Percentiles rank a stretch among this genome's conserved stretches.
These are phyloP conservation scores for Aphidius gifuensis DNA, from an alignment of 1,140 invertebrate species.

Conservation along the genomic window DNA sequence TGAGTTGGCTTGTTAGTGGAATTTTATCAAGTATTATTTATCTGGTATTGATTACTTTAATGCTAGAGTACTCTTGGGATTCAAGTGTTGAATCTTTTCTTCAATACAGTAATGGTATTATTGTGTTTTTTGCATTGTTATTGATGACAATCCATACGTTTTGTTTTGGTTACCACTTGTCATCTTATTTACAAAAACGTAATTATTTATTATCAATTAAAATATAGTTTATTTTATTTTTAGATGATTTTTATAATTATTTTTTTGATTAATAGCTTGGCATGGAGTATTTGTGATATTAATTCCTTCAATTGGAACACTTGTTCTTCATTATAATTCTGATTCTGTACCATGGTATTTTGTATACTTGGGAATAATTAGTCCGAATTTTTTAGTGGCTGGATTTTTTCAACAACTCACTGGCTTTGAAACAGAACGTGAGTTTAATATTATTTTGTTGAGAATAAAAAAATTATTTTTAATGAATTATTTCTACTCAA, in stretches of 20 bases:
- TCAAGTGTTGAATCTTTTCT: slow-evolving; percentile 41
- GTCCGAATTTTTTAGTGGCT: slow-evolving; percentile 33
- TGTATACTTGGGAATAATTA: slow-evolving; percentile 33
- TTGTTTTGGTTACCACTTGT: slow-evolving; percentile 48
- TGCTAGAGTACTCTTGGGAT: slow-evolving; percentile 43
- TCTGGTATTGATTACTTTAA: slow-evolving; percentile 38
- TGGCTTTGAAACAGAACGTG: slow-evolving; percentile 28
- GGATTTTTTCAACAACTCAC: slow-evolving; percentile 36
- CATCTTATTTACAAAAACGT: slow-evolving; percentile 42
- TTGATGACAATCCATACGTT: slow-evolving; percentile 42
- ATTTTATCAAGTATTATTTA: slow-evolving; percentile 41
- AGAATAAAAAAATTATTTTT: too few relatives aligned
- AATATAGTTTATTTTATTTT: too few relatives aligned
- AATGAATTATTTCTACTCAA: too few relatives aligned
- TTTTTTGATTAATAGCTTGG: slow-evolving; percentile 16
- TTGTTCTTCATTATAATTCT: slow-evolving; percentile 9
- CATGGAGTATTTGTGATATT: slow-evolving; percentile 23
- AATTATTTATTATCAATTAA: too few relatives aligned
- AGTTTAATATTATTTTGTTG: too few relatives aligned
- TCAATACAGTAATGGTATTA: slow-evolving; percentile 45
- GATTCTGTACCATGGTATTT: slow-evolving; percentile 8
- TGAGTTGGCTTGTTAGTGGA: slow-evolving; percentile 49
- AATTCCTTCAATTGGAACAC: slow-evolving; percentile 21
- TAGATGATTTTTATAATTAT: too few relatives aligned
- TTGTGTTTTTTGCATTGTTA: slow-evolving; percentile 49